These are phyloP conservation scores for Zeus faber DNA, from an alignment of 2,113 vertebrate genomes.

Conservation along the genomic window DNA sequence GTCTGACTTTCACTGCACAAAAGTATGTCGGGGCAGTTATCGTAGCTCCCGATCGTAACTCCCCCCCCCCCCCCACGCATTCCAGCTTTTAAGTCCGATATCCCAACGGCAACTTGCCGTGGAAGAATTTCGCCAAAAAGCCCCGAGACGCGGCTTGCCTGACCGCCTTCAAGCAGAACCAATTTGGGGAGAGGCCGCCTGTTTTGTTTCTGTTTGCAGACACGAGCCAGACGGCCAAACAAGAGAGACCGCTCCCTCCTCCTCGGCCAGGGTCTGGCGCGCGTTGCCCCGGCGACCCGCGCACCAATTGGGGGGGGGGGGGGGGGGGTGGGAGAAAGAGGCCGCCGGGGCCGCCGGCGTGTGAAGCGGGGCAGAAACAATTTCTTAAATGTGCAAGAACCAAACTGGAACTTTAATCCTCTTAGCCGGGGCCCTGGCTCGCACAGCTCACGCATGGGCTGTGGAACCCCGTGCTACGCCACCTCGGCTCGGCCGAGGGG, in stretches of 20 bases:
- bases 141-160: conserved; percentile 23
- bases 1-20: no score
- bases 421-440: conserved; percentile 69
- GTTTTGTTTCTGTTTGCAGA: conserved; percentile 42
- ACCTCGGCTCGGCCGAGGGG: conserved; percentile 44
- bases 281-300: conserved; percentile 62
- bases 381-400: conserved; percentile 76
- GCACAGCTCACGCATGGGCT: conserved; percentile 63
- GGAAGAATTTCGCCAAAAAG: background rate
- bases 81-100: no score
- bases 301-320: conserved; percentile 47
- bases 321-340: no score
- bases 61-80: no score
- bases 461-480: conserved; percentile 50
- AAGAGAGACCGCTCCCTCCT: conserved; percentile 33
- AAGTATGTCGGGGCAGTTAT: no score
- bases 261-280: conserved; percentile 42
- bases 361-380: conserved; percentile 80
- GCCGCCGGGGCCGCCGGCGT: conserved; percentile 29
- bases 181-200: conserved; percentile 31
- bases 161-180: conserved; percentile 26
- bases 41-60: no score
- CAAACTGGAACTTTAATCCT: conserved; percentile 78
- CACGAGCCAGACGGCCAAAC: conserved; percentile 23
- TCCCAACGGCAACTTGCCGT: no score